Percentiles rank a stretch among this genome's conserved stretches.
Conservation (phyloP, 2,797 vertebrate genomes). For the Erpetoichthys calabaricus region DNA sequence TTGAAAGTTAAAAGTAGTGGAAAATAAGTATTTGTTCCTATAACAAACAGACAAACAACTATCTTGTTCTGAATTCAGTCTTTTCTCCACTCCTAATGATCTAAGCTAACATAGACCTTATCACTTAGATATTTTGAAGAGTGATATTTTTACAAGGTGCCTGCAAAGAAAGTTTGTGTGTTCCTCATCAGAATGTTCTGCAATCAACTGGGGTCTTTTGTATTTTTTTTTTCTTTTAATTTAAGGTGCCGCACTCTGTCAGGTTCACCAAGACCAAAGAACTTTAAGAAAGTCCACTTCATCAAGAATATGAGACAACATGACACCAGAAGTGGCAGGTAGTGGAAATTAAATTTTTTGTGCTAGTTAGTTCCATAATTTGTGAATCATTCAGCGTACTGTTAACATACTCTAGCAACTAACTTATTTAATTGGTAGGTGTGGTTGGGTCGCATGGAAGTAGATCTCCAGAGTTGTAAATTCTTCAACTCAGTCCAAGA, state of each 20-base stretch:
- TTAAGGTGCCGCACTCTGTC: conserved; percentile 90
- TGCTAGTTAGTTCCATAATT: neutral
- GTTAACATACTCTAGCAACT: neutral
- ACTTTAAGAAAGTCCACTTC: conserved; percentile 98
- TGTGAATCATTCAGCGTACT: neutral
- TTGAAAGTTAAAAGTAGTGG: too few relatives aligned
- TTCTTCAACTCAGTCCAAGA: too few relatives aligned
- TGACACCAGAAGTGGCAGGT: conserved; percentile 91
- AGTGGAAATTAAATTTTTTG: conserved; percentile 22
- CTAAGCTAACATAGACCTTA: too few relatives aligned
- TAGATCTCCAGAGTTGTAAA: too few relatives aligned
- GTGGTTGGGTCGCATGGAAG: neutral
- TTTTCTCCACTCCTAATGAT: too few relatives aligned
- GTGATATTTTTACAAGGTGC: neutral
- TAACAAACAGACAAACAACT: too few relatives aligned
- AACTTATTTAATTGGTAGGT: neutral
- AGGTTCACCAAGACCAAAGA: conserved; percentile 98
- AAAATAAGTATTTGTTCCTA: too few relatives aligned
- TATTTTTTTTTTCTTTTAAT: conserved; percentile 28
- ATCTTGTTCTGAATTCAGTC: too few relatives aligned
- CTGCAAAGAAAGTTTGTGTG: neutral
- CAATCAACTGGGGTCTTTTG: conserved; percentile 24
- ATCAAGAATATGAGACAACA: conserved; percentile 96
- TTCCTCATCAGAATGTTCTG: conserved; percentile 20
- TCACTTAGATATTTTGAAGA: too few relatives aligned